Evolutionary conservation across 1,140 invertebrate genomes (phyloP).

Genomic region (Hetaerina americana): DNA sequence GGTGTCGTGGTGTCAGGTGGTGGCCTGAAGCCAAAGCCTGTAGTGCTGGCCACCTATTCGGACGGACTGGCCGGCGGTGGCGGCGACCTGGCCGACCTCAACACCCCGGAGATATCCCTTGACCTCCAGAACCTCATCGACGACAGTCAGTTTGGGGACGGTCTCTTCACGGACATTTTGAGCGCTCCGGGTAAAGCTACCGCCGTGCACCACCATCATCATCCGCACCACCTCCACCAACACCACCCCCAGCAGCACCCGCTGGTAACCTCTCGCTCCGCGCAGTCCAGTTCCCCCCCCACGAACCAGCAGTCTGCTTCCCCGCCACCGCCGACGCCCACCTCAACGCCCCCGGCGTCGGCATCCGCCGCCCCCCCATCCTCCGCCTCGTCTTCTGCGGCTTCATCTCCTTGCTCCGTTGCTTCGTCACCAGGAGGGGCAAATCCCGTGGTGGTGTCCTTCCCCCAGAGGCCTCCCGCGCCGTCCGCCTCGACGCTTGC

Average conservation of each 20-base stretch:
- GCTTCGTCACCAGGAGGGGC: conserved; percentile 84
- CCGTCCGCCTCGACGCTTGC: conserved; percentile 48
- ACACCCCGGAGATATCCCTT: conserved; percentile 75
- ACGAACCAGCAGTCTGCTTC: conserved; percentile 11
- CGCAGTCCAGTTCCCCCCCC: conserved; percentile 10
- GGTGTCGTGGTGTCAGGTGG: background rate
- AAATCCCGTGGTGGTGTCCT: conserved; percentile 61
- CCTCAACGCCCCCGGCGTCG: background rate
- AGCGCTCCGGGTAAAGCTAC: conserved; percentile 38
- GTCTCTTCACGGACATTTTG: conserved; percentile 65
- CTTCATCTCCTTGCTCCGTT: conserved; percentile 42
- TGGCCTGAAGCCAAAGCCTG: background rate
- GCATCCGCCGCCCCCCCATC: conserved; percentile 3
- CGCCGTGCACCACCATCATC: conserved; percentile 33
- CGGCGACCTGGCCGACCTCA: conserved; percentile 69
- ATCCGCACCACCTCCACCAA: conserved; percentile 11
- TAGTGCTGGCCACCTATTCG: background rate
- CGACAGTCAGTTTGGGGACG: conserved; percentile 69
- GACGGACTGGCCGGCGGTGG: conserved; percentile 25
- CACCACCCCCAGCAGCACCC: conserved; percentile 11
- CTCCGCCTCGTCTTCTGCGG: conserved; percentile 11
- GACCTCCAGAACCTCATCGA: conserved; percentile 81
- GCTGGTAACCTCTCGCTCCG: background rate
- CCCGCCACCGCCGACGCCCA: background rate
- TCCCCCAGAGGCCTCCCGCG: conserved; percentile 26